Percentiles rank a stretch among this genome's conserved stretches.
phyloP scores from a whole-genome alignment of 2,113 vertebrate genomes.

The Felis chaus region DNA sequence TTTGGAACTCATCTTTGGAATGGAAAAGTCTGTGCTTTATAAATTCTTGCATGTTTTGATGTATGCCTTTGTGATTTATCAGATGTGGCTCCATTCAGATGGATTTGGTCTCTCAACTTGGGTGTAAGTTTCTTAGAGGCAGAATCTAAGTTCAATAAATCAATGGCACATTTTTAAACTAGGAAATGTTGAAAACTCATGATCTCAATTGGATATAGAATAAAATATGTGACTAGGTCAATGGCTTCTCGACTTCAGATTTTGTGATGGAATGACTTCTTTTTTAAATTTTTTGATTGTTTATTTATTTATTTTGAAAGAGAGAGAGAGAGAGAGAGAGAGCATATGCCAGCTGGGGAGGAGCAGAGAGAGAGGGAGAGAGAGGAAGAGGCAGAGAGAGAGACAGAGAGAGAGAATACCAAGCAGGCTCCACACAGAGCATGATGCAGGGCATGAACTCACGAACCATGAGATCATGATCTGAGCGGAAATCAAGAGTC shows the following conservation, averaged over 20 bases:
- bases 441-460: no score
- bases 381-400: no score
- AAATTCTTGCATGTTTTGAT: neutral
- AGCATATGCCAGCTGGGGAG: no score
- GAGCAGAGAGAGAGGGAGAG: no score
- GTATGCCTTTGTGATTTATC: neutral
- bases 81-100: neutral
- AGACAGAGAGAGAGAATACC: no score
- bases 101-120: neutral
- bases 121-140: neutral
- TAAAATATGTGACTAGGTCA: neutral
- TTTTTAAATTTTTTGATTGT: no score
- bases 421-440: no score
- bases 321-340: no score
- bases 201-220: neutral
- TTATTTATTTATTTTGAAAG: no score
- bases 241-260: neutral
- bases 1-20: neutral
- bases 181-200: neutral
- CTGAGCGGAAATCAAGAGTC: no score
- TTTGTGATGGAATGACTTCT: neutral
- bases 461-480: no score
- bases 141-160: neutral
- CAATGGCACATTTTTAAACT: neutral
- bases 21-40: neutral